These are phyloP conservation scores for Onchidella celtica DNA, from an alignment of 2,888 invertebrate genomes.

Conservation along the genomic window DNA sequence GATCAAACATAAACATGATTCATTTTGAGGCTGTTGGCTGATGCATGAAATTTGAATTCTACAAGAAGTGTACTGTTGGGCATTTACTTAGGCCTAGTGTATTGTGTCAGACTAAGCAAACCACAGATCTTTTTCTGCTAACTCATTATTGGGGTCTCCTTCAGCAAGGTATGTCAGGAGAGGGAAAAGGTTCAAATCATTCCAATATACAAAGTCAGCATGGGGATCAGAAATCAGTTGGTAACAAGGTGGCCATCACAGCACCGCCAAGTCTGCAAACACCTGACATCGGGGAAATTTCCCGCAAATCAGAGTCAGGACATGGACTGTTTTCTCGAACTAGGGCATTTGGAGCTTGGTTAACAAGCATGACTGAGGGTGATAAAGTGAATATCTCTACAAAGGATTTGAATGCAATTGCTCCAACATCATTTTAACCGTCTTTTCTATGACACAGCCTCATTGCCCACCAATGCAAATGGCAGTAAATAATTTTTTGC, in stretches of 20 bases:
- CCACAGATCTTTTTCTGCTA: too few relatives aligned
- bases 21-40: background rate
- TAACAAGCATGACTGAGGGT: background rate
- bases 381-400: conserved; percentile 22
- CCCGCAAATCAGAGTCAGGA: background rate
- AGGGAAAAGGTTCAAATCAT: background rate
- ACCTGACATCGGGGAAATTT: background rate
- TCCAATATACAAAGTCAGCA: too few relatives aligned
- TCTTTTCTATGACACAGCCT: too few relatives aligned
- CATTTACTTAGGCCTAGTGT: too few relatives aligned
- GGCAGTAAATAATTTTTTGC: too few relatives aligned
- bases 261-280: background rate
- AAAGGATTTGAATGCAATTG: conserved; percentile 31
- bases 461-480: too few relatives aligned
- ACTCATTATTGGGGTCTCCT: too few relatives aligned
- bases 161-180: conserved; percentile 16
- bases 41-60: background rate
- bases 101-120: too few relatives aligned
- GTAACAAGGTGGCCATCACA: background rate
- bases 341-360: conserved; percentile 25
- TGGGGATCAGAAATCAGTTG: background rate
- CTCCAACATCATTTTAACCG: conserved; percentile 31
- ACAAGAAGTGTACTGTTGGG: too few relatives aligned
- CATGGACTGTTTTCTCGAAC: conserved; percentile 16
- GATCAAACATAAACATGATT: background rate